Percentiles rank a stretch among this genome's conserved stretches.
Evolutionary conservation across 30 jellyfish, hydroid and myxozoan genomes (phyloP).

Genomic region (Rhopilema esculentum): DNA sequence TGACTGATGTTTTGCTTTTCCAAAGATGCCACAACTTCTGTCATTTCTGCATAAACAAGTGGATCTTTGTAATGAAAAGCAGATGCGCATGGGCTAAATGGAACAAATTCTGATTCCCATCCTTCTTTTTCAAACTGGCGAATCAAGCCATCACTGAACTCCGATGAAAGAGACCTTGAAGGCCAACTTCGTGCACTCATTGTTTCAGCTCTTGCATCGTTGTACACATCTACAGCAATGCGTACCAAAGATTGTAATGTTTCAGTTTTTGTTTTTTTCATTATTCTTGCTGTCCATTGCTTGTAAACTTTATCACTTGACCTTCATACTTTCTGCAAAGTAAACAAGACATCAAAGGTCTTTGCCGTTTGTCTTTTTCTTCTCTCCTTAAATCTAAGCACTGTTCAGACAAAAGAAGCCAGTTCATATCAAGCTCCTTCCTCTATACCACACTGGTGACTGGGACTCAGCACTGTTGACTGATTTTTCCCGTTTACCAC

Average conservation of each 20-base stretch:
- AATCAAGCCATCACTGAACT: too few species aligned
- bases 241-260: conserved; percentile 46
- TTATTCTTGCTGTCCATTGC: conserved; percentile 42
- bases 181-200: conserved; percentile 73
- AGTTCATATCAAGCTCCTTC: conserved; percentile 15
- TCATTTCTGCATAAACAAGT: too few species aligned
- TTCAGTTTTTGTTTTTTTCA: conserved; percentile 42
- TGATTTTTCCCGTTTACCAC: conserved; percentile 24
- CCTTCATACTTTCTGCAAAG: conserved; percentile 52
- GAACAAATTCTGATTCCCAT: too few species aligned
- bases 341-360: conserved; percentile 39
- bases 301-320: conserved; percentile 48
- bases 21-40: too few species aligned
- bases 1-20: too few species aligned
- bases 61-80: too few species aligned
- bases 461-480: conserved; percentile 40
- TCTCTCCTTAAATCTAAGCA: conserved; percentile 24
- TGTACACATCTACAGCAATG: conserved; percentile 57
- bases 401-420: conserved; percentile 39
- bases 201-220: conserved; percentile 57
- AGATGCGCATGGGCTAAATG: too few species aligned
- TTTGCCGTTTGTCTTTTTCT: conserved; percentile 37
- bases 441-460: neutral
- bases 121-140: too few species aligned
- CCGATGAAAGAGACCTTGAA: too few species aligned